Evolutionary conservation across 2,113 vertebrate genomes (phyloP).

Genomic region (Crypturellus undulatus): DNA sequence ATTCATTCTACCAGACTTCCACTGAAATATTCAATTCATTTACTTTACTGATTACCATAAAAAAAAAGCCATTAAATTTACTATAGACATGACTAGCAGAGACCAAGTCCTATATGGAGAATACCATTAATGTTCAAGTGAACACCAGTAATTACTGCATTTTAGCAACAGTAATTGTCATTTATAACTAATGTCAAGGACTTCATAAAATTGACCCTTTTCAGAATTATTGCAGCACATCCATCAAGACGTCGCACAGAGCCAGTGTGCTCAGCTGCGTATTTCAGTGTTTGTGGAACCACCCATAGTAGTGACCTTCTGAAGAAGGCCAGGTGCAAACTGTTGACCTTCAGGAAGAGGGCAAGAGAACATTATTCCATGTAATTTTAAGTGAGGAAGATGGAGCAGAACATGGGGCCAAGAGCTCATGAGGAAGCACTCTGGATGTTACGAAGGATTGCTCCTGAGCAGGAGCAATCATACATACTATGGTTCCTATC

Average conservation of each 20-base stretch:
- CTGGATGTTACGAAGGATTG: neutral
- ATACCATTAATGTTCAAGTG: conserved; percentile 36
- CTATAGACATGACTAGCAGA: neutral
- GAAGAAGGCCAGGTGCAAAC: neutral
- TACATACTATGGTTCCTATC: neutral
- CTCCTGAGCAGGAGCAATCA: neutral
- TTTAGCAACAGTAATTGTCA: neutral
- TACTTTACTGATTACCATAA: conserved; percentile 30
- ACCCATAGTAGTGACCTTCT: neutral
- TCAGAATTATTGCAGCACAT: neutral
- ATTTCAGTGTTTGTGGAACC: neutral
- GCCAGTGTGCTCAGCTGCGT: neutral
- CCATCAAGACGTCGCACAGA: neutral
- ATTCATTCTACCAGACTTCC: conserved; percentile 31
- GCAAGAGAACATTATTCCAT: neutral
- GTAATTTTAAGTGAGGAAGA: neutral
- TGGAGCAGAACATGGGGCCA: neutral
- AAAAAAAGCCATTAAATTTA: conserved; percentile 62
- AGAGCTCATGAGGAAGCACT: neutral
- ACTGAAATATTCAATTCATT: conserved; percentile 39
- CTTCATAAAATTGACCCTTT: neutral
- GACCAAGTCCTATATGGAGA: neutral
- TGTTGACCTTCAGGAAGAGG: neutral
- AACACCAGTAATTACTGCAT: conserved; percentile 22
- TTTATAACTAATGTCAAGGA: neutral